Evolutionary conservation across 2,113 vertebrate genomes (phyloP), one percentile per base, ranked within the genome.

Genomic region (Limnothrissa miodon): DNA sequence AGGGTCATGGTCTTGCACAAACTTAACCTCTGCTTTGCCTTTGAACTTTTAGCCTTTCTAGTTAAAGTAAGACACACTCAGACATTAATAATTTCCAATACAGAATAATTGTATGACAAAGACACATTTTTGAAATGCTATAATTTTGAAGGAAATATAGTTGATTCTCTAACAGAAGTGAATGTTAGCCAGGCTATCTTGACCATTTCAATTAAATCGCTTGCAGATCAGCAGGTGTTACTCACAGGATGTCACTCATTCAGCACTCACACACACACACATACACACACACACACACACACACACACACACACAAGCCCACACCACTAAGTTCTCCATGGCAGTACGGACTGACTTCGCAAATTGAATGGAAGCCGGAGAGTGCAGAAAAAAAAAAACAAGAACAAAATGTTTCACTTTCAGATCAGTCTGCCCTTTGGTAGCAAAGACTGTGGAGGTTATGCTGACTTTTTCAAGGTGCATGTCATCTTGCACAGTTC

Each of bases 21-120:
- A 17, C 70, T 42, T 85, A 89, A 90, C 86, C 85, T 89, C 83
- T 83, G 78, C 53, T 81, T 80, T 78, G 79, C 80, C 82, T 86
- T 82, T 88, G 83, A 88, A 89, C 85, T 86, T 59, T 53, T 44
- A 85, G 81, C 82, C 70, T 39, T 17, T 36, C 39, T 80, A 42
- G 82, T 90, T 87, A 85, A 84, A 85, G 84, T 78, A 51, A 81
- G 81, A 81, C 78, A 70, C 83, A 83, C 13, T 33, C 25, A 74
- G 2, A 17, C 51, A 51, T 81, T 84, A 86, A 82, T 80, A 80
- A 84, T 88, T 89, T 86, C 81, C 81, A 8, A 29, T 25, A 56
- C 21, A 48, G 74, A 48, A 87, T 86, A 81, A 85, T 80, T 83
- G 83, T 70, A 78, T 45, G 39, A 42, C 44, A 74, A 70, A 39